Evolutionary conservation across 2,888 invertebrate genomes (phyloP), one percentile per base, ranked within the genome.

Genomic region (Drosophila eohydei): DNA sequence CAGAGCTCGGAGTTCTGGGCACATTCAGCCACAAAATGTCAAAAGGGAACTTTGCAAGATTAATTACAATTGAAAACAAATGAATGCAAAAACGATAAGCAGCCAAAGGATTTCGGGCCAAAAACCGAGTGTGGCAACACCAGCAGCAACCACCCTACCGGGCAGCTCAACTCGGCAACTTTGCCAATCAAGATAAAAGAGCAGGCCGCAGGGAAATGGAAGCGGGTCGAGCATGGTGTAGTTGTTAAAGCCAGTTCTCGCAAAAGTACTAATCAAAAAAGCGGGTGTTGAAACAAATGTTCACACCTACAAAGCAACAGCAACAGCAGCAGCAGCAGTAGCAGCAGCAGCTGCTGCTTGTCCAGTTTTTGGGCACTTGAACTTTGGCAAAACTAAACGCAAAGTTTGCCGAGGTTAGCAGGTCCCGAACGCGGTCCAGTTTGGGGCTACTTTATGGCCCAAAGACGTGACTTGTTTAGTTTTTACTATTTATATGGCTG

Each of bases 81-180:
- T 89, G 90, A 88, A 88, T 90, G 89, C 90, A 88, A 83, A 88
- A 86, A 90, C 90, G 88, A 88, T 90, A 90, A 89, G 87, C 90
- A 89, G 90, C 81, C 87, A 89, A 81, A 81, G 89, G 89, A 87
- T 89, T 89, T 66, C 7, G 40, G 51, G 54, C 60, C 67, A 26
- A 38, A 58, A 73, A 64, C 28, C 63, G 56, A 68, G 62, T 51
- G n/a, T 69, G 52, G 54, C 62, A 43, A 58, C 41, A 51, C 48
- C n/a, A 9, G 38, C 62, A 43, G 54, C 38, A 50, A n/a, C 30
- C n/a, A 5, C 48, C 3, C 55, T 54, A 41, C 48, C 62, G 43
- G 64, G 59, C 80, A 75, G 34, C 65, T 54, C 26, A 52, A 26
- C 66, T 51, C 65, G 60, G 48, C 78, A 90, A 91, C 81, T 90